Evolutionary conservation across 1,140 invertebrate species (phyloP).

Genomic region (Antheraea pernyi): DNA sequence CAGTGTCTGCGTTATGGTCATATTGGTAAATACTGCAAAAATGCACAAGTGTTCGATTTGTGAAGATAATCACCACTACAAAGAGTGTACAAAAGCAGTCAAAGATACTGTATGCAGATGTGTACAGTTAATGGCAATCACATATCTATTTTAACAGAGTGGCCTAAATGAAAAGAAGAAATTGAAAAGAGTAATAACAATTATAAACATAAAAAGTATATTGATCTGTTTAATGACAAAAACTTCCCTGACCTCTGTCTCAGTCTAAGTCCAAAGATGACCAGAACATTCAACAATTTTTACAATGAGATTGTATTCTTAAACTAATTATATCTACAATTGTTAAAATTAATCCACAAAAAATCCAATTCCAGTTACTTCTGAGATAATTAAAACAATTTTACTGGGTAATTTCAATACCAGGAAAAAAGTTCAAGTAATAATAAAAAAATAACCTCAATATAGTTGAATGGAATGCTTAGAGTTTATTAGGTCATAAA

Average conservation of each 20-base stretch:
- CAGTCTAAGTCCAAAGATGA: not conserved
- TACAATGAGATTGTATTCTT: not conserved
- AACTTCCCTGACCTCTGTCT: not conserved
- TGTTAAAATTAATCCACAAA: slow-evolving; percentile 5
- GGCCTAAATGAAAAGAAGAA: slow-evolving; percentile 19
- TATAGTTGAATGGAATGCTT: slow-evolving; percentile 13
- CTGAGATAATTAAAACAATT: slow-evolving; percentile 10
- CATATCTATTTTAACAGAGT: slow-evolving; percentile 22
- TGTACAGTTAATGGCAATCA: slow-evolving; percentile 26
- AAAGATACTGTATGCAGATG: slow-evolving; percentile 21
- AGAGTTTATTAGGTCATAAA: slow-evolving; percentile 19
- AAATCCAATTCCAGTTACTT: slow-evolving; percentile 7
- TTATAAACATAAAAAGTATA: slow-evolving; percentile 13
- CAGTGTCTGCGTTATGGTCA: slow-evolving; percentile 29
- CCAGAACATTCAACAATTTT: not conserved
- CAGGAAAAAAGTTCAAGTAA: not conserved
- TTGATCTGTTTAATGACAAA: slow-evolving; percentile 18
- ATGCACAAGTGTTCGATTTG: slow-evolving; percentile 30
- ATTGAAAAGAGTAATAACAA: slow-evolving; percentile 5
- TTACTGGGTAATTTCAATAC: not conserved
- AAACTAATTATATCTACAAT: slow-evolving; percentile 6
- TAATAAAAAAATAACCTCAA: not conserved
- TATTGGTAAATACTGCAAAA: slow-evolving; percentile 32
- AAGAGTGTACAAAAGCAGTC: slow-evolving; percentile 11
- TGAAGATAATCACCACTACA: not conserved